phyloP scores from a whole-genome alignment of 2,113 vertebrate species.

The Scatophagus argus region DNA sequence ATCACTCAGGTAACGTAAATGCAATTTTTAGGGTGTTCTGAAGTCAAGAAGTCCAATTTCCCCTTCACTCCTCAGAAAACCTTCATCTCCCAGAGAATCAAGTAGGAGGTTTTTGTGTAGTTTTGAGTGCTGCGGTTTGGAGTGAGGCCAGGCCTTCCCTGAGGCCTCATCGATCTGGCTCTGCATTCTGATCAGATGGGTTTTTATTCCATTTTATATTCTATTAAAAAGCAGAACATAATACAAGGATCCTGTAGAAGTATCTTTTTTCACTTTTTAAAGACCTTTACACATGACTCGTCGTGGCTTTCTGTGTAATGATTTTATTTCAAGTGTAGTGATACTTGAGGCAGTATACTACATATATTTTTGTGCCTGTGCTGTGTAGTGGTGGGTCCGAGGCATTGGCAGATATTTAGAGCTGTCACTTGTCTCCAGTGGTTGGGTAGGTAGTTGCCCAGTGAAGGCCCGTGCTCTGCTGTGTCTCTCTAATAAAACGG shows the following conservation, averaged over 20 bases:
- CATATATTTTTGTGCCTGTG: constrained; percentile 11
- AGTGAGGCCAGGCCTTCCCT: constrained; percentile 35
- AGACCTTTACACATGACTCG: constrained; percentile 23
- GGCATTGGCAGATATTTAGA: constrained; percentile 37
- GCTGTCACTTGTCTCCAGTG: constrained; percentile 28
- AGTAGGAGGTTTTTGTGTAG: constrained; percentile 36
- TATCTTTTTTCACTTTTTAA: constrained; percentile 14
- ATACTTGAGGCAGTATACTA: constrained; percentile 9
- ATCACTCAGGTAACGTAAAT: constrained; percentile 67
- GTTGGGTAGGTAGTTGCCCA: constrained; percentile 5
- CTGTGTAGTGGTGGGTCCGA: constrained; percentile 25
- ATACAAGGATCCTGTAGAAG: constrained; percentile 16
- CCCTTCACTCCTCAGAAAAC: constrained; percentile 36
- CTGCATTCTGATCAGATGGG: constrained; percentile 47
- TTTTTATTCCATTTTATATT: constrained; percentile 59
- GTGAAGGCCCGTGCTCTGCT: constrained; percentile 21
- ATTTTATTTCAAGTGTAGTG: constrained; percentile 33
- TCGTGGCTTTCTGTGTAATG: neutral
- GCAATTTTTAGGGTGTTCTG: constrained; percentile 63
- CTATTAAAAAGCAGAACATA: constrained; percentile 45
- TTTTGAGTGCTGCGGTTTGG: constrained; percentile 32
- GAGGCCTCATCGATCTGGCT: constrained; percentile 53
- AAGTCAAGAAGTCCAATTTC: constrained; percentile 64
- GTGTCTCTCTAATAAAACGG: constrained; percentile 42
- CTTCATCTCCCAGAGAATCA: constrained; percentile 45